Base-by-base conservation (phyloP, 1,140 invertebrate species). In the Diabrotica undecimpunctata region DNA sequence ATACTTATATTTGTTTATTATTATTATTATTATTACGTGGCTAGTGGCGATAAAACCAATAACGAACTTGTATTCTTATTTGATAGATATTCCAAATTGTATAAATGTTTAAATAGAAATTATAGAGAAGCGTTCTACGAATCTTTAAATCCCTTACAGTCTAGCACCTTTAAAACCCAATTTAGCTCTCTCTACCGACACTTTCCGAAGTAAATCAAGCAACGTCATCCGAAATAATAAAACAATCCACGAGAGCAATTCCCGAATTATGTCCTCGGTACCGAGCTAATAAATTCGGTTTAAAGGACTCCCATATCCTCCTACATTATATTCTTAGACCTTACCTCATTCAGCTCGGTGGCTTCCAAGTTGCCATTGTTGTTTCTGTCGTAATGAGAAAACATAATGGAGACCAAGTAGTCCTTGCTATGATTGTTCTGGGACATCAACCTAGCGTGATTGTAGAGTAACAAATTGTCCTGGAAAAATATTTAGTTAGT, bases 361-460 rank as follows among this genome's bases (percentile, higher is more conserved):
- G 80, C 80, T 65, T 89, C 86, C 56, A 92, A 77, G 65, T 83
- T 82, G 35, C 87, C 88, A 75, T 91, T 85, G 70, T 86, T 88
- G 77, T 92, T 89, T 64, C 83, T 82, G 76, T 92, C 90, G 75
- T 89, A 91, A 74, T 91, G 90, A 38, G 87, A 88, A 74, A 91
- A 92, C 87, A 92, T 90, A 73, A 90, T 85, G 66, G 87, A 88
- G 51, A 90, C 88, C 13, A 91, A 77, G 72, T 88, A 90, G 66
- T 90, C 88, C 66, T 90, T 90, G 66, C 87, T 89, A 77, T 85
- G 79, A 76, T 81, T 80, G 68, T 84, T 81, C 63, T 83, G 79
- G 0, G 83, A 82, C 83, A 87, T 86, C 55, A 90, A 81, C 67
- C 85, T 84, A 9, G 86, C 86, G 76, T 90, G 89, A 73, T 90